These are phyloP conservation scores for Phoebastria nigripes DNA, from an alignment of 2,797 vertebrate genomes.

Conservation along the genomic window DNA sequence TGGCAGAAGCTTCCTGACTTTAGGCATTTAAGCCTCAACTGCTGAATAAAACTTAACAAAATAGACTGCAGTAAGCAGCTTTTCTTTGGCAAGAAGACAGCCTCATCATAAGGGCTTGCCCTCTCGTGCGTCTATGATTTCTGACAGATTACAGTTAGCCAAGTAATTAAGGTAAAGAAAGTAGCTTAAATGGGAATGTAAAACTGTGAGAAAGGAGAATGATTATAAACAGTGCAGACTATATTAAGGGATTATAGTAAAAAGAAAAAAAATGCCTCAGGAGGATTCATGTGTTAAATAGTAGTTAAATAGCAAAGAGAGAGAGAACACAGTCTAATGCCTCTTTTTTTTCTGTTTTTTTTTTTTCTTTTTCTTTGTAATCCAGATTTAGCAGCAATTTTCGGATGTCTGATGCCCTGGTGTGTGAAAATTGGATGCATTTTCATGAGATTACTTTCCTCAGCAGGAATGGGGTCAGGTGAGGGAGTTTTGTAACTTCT, in stretches of 20 bases:
- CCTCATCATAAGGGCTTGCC: not conserved
- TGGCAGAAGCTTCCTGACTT: not conserved
- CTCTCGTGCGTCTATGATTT: not conserved
- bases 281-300: constrained; percentile 51
- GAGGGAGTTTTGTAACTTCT: not conserved
- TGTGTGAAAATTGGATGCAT: not conserved
- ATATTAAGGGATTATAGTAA: constrained; percentile 22
- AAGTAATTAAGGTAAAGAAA: constrained; percentile 34
- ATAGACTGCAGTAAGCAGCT: not conserved
- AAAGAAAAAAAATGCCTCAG: not conserved
- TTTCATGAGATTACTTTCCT: constrained; percentile 22
- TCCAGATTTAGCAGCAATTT: constrained; percentile 32
- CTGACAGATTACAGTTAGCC: constrained; percentile 29
- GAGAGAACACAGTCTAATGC: not conserved
- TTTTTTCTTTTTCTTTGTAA: not conserved
- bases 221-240: constrained; percentile 1
- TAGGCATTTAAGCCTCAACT: not conserved
- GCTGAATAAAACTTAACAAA: not conserved
- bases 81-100: not conserved
- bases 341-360: not conserved
- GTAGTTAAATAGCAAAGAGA: constrained; percentile 7
- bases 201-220: constrained; percentile 8
- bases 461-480: not conserved
- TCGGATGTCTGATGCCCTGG: not conserved
- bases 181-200: constrained; percentile 23